Evolutionary conservation across 2,113 vertebrate species (phyloP), one percentile per base, ranked within the genome.

Genomic region (Nycticryphes semicollaris): DNA sequence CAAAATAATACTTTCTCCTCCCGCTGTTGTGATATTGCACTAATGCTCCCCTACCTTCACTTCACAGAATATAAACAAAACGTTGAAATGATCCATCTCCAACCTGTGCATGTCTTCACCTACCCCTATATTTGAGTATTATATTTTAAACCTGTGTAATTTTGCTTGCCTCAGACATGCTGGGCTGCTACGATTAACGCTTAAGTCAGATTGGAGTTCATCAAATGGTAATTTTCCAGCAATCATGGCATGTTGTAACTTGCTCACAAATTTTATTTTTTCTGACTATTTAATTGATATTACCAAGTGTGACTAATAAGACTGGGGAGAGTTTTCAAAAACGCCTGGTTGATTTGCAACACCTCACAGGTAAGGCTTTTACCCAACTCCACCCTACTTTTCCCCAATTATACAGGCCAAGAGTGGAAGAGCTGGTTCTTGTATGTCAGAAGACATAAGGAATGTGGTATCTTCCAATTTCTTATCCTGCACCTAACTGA

Each of bases 31-130:
- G 22, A 37, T 80, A 33, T 7, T 0, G 0, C 22, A 53, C 59
- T 91, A 66, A 80, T 70, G 35, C 4, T 69, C 47, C 66, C 37
- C 81, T 70, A 39, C 12, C 39, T 94, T 83, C n/a, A n/a, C 31
- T 89, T 89, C 31, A 75, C 28, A 77, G 50, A 93, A 77, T 10
- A 45, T 12, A 95, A 87, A 84, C 57, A 96, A 83, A 91, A 76
- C 22, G 15, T 25, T 85, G 63, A 76, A 85, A 74, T 0, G 3
- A 66, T 90, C 24, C 33, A 8, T 70, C 69, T 90, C n/a, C 50
- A 77, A 73, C 73, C 14, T 24, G 7, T 25, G 7, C 17, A 6
- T 4, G 9, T 56, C 63, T 82, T 87, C 8, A 0, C 53, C 50
- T 82, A 25, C 22, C 17, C 45, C 24, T 41, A 33, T 30, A 11